A percentile compares a stretch with the other conserved stretches of the same genome.
Evolutionary conservation across 2,113 vertebrate species (phyloP).

Genomic region (Bufo bufo): DNA sequence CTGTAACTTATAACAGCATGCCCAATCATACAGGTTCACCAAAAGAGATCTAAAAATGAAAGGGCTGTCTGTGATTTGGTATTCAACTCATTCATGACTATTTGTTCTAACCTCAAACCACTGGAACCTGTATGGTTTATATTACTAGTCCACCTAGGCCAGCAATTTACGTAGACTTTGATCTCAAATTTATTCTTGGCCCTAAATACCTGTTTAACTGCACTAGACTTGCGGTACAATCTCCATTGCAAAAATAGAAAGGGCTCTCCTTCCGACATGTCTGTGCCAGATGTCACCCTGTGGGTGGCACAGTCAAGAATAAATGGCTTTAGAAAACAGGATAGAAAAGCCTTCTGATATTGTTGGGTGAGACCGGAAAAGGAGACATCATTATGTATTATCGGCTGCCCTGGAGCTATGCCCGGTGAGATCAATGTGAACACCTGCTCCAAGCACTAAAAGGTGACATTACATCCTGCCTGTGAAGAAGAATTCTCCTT

Average conservation of each 20-base stretch:
- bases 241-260: background rate
- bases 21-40: too few relatives aligned
- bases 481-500: too few relatives aligned
- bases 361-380: background rate
- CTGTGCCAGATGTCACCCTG: background rate
- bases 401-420: background rate
- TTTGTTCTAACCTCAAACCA: too few relatives aligned
- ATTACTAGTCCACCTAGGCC: too few relatives aligned
- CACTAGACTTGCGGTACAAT: background rate
- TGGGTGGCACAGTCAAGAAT: background rate
- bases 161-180: background rate
- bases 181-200: background rate
- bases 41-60: background rate
- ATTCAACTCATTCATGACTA: too few relatives aligned
- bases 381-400: background rate
- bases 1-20: too few relatives aligned
- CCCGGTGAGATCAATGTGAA: background rate
- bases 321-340: background rate
- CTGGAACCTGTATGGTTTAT: too few relatives aligned
- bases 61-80: too few relatives aligned
- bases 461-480: background rate
- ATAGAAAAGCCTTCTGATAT: background rate
- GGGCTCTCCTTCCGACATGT: background rate
- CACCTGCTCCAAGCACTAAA: slow-evolving; percentile 15
- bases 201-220: background rate